A percentile compares a stretch with the other conserved stretches of the same genome.
Evolutionary conservation across 2,797 vertebrate species (phyloP).

Genomic region (Streptopelia turtur): DNA sequence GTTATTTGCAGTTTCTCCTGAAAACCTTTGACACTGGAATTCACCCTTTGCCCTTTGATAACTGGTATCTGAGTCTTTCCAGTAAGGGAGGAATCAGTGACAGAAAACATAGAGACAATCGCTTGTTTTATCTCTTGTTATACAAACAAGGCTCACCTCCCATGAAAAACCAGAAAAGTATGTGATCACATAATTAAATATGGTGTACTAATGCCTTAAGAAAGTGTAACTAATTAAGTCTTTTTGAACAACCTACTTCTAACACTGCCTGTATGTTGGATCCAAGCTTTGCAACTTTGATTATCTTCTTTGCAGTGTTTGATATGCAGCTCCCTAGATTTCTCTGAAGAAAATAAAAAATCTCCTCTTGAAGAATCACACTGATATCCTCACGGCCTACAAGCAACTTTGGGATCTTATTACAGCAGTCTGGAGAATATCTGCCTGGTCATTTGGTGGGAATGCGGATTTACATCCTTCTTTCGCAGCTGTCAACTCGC

Average conservation of each 20-base stretch:
- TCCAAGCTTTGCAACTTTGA: not conserved
- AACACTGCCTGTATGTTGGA: not conserved
- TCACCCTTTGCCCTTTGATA: not conserved
- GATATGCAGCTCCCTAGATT: not conserved
- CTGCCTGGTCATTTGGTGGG: not conserved
- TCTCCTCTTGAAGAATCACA: not conserved
- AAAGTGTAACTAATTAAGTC: not conserved
- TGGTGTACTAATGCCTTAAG: not conserved
- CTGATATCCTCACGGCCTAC: not conserved
- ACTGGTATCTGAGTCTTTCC: not conserved
- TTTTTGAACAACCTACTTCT: not conserved
- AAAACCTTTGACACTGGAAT: not conserved
- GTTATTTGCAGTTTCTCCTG: not conserved
- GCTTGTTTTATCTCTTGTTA: not conserved
- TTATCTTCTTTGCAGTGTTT: not conserved
- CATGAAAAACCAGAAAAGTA: not conserved
- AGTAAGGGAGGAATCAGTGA: not conserved
- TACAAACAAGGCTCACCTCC: not conserved
- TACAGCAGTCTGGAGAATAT: not conserved
- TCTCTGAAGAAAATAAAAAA: not conserved
- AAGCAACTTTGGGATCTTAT: not conserved
- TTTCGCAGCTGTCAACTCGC: not conserved
- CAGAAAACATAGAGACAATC: not conserved
- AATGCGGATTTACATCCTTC: not conserved
- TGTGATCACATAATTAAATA: not conserved